A percentile compares a stretch with the other conserved stretches of the same genome.
Evolutionary conservation across 2,113 vertebrate species (phyloP).

Genomic region (Neotoma lepida): DNA sequence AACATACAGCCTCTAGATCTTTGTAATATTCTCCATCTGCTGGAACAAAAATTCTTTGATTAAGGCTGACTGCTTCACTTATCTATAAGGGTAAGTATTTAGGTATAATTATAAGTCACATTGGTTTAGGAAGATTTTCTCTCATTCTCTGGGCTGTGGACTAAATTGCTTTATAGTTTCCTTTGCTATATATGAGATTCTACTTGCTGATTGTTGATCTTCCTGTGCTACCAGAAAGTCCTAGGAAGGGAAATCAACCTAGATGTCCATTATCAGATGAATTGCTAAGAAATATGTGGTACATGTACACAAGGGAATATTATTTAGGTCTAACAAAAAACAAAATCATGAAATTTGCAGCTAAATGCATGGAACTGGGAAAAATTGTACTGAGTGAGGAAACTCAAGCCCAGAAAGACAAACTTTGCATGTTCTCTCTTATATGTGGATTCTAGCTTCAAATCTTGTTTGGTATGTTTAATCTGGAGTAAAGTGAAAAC

Average conservation of each 20-base stretch:
- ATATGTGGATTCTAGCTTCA: neutral
- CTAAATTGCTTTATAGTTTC: neutral
- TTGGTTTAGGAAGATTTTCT: neutral
- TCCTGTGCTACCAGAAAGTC: neutral
- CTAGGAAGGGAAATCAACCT: neutral
- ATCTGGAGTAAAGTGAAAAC: neutral
- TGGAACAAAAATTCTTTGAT: neutral
- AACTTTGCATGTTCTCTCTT: neutral
- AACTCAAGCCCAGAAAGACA: neutral
- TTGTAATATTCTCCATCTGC: neutral
- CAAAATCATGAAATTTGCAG: neutral
- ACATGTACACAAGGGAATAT: neutral
- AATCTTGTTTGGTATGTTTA: neutral
- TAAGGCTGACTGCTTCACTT: neutral
- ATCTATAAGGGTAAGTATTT: neutral
- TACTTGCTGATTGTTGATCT: neutral
- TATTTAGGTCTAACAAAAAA: neutral
- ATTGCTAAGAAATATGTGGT: neutral
- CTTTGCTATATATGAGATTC: neutral
- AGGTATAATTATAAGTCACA: neutral
- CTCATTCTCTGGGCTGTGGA: neutral
- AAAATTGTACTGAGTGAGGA: neutral
- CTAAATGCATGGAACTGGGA: neutral
- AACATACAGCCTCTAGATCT: neutral
- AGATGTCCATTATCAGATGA: neutral